Conservation (phyloP, 2,797 vertebrate genomes). For the Serranus cabrilla region DNA sequence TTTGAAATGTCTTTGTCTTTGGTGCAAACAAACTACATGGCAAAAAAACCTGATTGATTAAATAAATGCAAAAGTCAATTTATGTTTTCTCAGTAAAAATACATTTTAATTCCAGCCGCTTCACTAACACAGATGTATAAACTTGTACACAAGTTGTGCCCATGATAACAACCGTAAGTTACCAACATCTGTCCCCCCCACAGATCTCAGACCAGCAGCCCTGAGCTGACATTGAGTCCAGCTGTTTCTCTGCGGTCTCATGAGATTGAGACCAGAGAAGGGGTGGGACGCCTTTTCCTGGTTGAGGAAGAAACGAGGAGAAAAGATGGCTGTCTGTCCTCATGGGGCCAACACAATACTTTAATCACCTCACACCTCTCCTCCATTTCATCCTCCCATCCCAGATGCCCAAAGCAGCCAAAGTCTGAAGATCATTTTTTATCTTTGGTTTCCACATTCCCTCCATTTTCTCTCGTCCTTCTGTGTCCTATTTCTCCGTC, state of each 20-base stretch:
- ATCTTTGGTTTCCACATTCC: slow-evolving; percentile 7
- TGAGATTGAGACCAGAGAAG: slow-evolving; percentile 53
- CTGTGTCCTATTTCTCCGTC: slow-evolving; percentile 40
- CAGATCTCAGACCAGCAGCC: slow-evolving; percentile 55
- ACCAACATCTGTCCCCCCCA: slow-evolving; percentile 50
- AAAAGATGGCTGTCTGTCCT: slow-evolving; percentile 44
- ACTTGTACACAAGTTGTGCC: neutral
- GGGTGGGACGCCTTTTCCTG: slow-evolving; percentile 22
- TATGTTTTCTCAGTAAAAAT: neutral
- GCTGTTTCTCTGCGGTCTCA: slow-evolving; percentile 49
- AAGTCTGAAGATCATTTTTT: slow-evolving; percentile 42
- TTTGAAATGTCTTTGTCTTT: too few species aligned
- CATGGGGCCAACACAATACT: slow-evolving; percentile 33
- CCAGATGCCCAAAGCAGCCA: slow-evolving; percentile 54
- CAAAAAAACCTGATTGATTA: too few species aligned
- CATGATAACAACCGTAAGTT: slow-evolving; percentile 32
- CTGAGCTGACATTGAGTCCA: slow-evolving; percentile 58
- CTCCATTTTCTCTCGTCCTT: slow-evolving; percentile 30
- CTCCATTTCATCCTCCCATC: slow-evolving; percentile 45
- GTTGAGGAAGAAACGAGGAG: slow-evolving; percentile 33
- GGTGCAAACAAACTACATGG: too few species aligned
- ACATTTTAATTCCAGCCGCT: neutral
- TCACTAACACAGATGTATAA: neutral
- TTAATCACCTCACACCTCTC: slow-evolving; percentile 63
- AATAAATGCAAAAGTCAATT: neutral